phyloP scores from a whole-genome alignment of 2,113 vertebrate species.

The Phalacrocorax pelagicus region DNA sequence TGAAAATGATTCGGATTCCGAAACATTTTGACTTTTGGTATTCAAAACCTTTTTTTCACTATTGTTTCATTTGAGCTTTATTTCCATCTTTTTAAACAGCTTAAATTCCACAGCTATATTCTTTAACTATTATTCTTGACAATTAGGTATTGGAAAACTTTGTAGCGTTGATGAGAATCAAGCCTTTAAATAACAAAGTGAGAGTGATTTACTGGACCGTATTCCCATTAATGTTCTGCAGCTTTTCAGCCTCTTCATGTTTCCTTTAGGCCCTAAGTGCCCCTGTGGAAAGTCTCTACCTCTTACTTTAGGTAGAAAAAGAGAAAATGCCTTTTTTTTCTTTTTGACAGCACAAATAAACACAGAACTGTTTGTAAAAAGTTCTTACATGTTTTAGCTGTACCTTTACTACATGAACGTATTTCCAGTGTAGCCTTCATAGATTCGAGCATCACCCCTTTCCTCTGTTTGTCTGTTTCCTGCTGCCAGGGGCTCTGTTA shows the following conservation, averaged over 20 bases:
- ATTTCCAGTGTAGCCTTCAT: conserved; percentile 24
- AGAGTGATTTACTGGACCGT: conserved; percentile 2
- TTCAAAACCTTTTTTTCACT: neutral
- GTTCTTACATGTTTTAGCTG: conserved; percentile 21
- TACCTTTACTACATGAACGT: conserved; percentile 34
- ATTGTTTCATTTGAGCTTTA: neutral
- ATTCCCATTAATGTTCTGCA: conserved; percentile 1
- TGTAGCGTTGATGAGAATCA: neutral
- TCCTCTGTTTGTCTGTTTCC: conserved; percentile 54
- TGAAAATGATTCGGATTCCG: conserved; percentile 93
- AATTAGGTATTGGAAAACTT: conserved; percentile 15
- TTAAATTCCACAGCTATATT: conserved; percentile 26
- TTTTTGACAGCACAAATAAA: conserved; percentile 63
- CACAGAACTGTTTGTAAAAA: conserved; percentile 52
- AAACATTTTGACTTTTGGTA: conserved; percentile 87
- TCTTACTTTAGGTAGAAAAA: conserved; percentile 72
- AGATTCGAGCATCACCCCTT: neutral
- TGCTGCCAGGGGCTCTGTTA: conserved; percentile 49
- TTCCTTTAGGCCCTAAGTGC: conserved; percentile 66
- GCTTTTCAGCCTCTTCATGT: conserved; percentile 33
- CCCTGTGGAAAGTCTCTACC: conserved; percentile 75
- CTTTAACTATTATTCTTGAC: conserved; percentile 15
- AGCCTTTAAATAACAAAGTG: conserved; percentile 17
- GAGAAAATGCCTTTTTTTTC: conserved; percentile 63
- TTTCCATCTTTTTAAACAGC: neutral